Base-by-base conservation (phyloP, 2,888 invertebrate species). In the Macrosiphum euphorbiae region DNA sequence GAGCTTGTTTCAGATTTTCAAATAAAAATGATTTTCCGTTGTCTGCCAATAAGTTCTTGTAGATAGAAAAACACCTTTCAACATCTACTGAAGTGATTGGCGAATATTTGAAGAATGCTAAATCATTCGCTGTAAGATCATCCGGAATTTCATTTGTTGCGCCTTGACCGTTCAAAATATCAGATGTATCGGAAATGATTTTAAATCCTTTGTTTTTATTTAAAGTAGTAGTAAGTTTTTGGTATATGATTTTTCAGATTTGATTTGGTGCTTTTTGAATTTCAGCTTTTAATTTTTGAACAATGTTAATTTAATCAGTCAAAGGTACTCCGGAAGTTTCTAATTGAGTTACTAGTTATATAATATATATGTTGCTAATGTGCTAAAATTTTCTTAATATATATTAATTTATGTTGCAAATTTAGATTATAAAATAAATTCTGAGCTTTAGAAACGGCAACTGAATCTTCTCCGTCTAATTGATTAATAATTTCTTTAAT, bases 191-290 rank as follows among this genome's bases (percentile, higher is more conserved):
- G 52, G 52, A 55, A 88, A 88, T 88, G 26, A 88, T 88, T 88
- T 88, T 88, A 52, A 88, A 88, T 88, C 52, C 52, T 88, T 88
- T 10, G n/a, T 88, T 88, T 88, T 88, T 88, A 88, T 88, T 88
- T 88, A 52, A 88, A 41, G 52, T 44, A 44, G 24, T 88, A 52
- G 35, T 55, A 55, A 35, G 52, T 52, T 88, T 55, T 88, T 55
- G 52, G 24, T 55, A 52, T 61, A 61, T 26, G 24, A 55, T 88
- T 88, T 88, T 58, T 88, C 58, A 26, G 5, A 88, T 88, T 41
- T 88, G 26, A 88, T 88, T 88, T 88, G 88, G 55, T 26, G 28
- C 88, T 58, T 88, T 88, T 88, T 58, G 85, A 41, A 88, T 88
- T 88, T 58, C 41, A 55, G 52, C 55, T 88, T 88, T 88, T 41